Base-by-base conservation (phyloP, 2,113 vertebrate species). In the Hystrix cristata region DNA sequence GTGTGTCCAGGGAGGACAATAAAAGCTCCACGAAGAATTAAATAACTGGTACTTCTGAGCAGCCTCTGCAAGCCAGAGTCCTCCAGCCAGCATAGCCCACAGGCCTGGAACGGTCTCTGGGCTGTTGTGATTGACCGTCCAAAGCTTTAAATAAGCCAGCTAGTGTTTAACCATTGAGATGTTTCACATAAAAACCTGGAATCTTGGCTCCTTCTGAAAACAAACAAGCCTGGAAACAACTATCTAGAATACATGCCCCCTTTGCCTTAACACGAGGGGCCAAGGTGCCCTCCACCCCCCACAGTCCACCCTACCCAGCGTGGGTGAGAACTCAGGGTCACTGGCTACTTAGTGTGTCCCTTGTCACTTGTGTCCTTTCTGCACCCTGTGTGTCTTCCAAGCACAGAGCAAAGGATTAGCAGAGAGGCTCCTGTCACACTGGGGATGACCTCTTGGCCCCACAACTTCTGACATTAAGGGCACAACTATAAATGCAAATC, bases 351-450 rank as follows among this genome's bases (percentile, higher is more conserved):
- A 12, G 23, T 19, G 2, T 55, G 46, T 69, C n/a, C 3, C 3
- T 7, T 5, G 34, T 38, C 46, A 3, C 38, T 8, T 34, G 51
- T 65, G 69, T 74, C n/a, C 27, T 7, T 46, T 80, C 14, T 38
- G 2, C 15, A 27, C 9, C 9, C 4, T 1, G 0, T 27, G 15
- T 13, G 14, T 76, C 53, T 43, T 53, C 78, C 71, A 60, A 87
- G 10, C 1, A 4, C 48, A 51, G 57, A 65, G 34, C 18, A 29
- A 46, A 46, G 31, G 27, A 31, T 57, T 7, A 84, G 5, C 34
- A 0, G 2, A 51, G 59, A 87, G 14, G 55, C 8, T 38, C 9
- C 0, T 3, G 27, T 4, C 8, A 0, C n/a, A 13, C n/a, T 57
- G 23, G n/a, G 16, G 46, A 19, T 6, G 19, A 62, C 25, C 38